Conservation (phyloP, 1,140 invertebrate genomes). For the Dysdera silvatica region DNA sequence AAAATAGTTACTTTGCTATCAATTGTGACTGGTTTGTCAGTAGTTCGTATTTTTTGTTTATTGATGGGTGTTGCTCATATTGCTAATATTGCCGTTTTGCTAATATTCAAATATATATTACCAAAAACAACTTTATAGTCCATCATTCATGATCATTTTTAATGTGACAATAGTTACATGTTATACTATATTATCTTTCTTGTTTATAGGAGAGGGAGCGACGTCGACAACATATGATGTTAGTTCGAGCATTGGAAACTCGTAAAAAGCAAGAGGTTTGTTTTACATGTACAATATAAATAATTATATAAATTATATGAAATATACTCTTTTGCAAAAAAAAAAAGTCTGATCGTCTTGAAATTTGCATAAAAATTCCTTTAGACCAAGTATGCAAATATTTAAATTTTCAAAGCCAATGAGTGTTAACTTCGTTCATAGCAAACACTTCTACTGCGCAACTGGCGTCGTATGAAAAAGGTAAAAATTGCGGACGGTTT, state of each 20-base stretch:
- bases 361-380: not conserved
- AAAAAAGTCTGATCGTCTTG: not conserved
- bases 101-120: conserved; percentile 28
- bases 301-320: not conserved
- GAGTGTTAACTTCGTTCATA: too few species aligned
- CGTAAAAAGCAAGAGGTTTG: conserved; percentile 64
- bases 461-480: too few species aligned
- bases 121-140: not conserved
- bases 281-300: not conserved
- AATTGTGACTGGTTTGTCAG: too few species aligned
- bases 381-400: too few species aligned
- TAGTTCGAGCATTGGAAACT: conserved; percentile 76
- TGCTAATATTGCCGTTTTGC: not conserved
- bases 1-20: too few species aligned
- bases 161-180: too few species aligned
- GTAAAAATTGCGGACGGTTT: too few species aligned
- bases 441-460: too few species aligned
- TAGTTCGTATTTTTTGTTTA: too few species aligned
- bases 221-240: conserved; percentile 75
- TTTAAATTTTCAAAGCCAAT: too few species aligned
- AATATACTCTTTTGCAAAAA: not conserved
- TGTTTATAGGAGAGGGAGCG: conserved; percentile 76
- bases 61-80: too few species aligned
- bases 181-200: too few species aligned
- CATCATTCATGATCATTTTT: not conserved